Evolutionary conservation across 2,888 invertebrate genomes (phyloP), one percentile per base, ranked within the genome.

Genomic region (Timema cristinae): DNA sequence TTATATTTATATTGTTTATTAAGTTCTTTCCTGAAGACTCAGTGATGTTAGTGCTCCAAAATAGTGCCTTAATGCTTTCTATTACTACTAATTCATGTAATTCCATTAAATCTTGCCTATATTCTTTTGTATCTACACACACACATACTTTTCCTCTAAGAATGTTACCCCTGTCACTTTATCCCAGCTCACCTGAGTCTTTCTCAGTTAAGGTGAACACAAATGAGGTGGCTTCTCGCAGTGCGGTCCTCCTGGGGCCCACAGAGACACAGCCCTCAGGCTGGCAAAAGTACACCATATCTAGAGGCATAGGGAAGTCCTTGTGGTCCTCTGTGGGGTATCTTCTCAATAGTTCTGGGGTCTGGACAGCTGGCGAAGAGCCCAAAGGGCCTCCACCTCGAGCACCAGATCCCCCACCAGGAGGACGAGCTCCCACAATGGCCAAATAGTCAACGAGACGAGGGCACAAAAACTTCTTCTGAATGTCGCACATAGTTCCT

Each of bases 281-380:
- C 83, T 99, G 99, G 81, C 99, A 99, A 85, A 99, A 99, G 84
- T 97, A 98, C 49, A 98, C 97, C 90, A 99, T 98, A 83, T 99
- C 99, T 80, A 96, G 86, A 0, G 99, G 98, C 79, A 99, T 86
- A 0, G 95, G 94, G 82, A 99, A 99, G 84, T 99, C 99, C 81
- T 93, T 91, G 84, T 98, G 98, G 84, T 98, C 96, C 78, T 95
- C 93, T 48, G 95, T 87, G 1, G 98, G 98, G 82, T 97, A 98
- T n/a, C 96, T 90, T 32, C 98, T 90, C 71, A 98, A 86, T 70
- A 99, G 86, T 83, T 98, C 97, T 13, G 98, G 98, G 11, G 94
- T 91, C 91, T 97, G 83, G 11, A 85, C 83, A 59, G 81, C 80
- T 69, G 79, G 78, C 51, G 76, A 76, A 77, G 85, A 85, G 15